Evolutionary conservation across 2,888 invertebrate genomes (phyloP), one percentile per base, ranked within the genome.

Genomic region (Apomyelois bistriatella): DNA sequence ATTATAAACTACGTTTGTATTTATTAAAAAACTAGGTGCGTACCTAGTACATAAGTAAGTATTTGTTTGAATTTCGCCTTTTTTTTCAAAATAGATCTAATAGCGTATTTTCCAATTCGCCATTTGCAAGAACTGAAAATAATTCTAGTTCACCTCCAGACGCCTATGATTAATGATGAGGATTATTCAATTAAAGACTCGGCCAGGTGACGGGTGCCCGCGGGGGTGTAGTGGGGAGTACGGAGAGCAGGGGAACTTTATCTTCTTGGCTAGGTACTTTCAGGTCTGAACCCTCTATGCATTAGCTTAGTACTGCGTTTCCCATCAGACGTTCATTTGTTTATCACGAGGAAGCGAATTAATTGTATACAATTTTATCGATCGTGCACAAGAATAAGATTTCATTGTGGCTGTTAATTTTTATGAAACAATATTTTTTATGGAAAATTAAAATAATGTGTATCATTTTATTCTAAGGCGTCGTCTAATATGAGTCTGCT

Each of bases 121-220:
- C 55, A 69, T 66, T 68, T 70, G 64, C 67, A 68, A 74, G 74
- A 68, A 76, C 60, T 75, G 77, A 82, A 86, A 87, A 85, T 85
- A 83, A 87, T 85, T 82, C 77, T 74, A 82, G 81, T 82, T 88
- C 85, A 83, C 76, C 76, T 82, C 77, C 85, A 88, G 88, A 82
- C 82, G 76, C 76, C 71, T 78, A 86, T 90, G 90, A 91, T 91
- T 90, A 90, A 91, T 90, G 90, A 86, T 79, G 72, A 74, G 79
- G 87, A 90, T 90, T 90, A 90, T 90, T 90, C 87, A 91, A 91
- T 90, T 90, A 90, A 89, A 84, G 84, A 82, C 82, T 78, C 76
- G 74, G 76, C 76, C 84, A 86, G 87, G 87, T 85, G 80, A 76
- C 76, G 71, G 72, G 69, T 68, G 76, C 61, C 63, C 57, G 53